These are phyloP conservation scores for Aegotheles bennettii DNA, from an alignment of 2,113 vertebrate species.

Conservation along the genomic window DNA sequence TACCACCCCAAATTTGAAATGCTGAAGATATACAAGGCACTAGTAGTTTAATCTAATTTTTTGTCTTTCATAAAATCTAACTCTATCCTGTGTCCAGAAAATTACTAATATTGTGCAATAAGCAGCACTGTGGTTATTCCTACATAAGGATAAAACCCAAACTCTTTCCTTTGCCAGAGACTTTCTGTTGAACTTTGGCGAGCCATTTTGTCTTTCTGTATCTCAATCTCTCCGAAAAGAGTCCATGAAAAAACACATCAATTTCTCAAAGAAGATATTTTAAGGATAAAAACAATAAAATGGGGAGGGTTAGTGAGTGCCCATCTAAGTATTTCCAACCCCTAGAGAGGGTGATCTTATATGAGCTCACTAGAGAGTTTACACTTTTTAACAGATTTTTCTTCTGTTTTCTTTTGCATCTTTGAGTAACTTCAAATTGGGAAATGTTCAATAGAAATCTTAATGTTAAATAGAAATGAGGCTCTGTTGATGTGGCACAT, in stretches of 20 bases:
- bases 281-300: background rate
- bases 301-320: background rate
- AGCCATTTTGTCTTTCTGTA: background rate
- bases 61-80: conserved; percentile 32
- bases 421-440: background rate
- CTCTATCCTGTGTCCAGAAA: background rate
- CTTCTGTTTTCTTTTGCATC: background rate
- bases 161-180: background rate
- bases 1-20: background rate
- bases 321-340: background rate
- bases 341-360: background rate
- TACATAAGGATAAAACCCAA: background rate
- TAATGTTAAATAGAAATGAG: no score
- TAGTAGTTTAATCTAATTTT: conserved; percentile 23
- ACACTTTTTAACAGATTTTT: background rate
- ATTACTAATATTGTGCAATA: conserved; percentile 29
- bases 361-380: background rate
- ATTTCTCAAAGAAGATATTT: background rate
- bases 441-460: background rate
- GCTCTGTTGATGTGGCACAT: background rate
- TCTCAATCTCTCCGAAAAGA: background rate
- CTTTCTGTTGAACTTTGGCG: conserved; percentile 21
- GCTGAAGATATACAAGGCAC: conserved; percentile 15
- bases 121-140: conserved; percentile 13
- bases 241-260: background rate